phyloP scores from a whole-genome alignment of 2,888 invertebrate genomes.

The Epinotia demarniana region DNA sequence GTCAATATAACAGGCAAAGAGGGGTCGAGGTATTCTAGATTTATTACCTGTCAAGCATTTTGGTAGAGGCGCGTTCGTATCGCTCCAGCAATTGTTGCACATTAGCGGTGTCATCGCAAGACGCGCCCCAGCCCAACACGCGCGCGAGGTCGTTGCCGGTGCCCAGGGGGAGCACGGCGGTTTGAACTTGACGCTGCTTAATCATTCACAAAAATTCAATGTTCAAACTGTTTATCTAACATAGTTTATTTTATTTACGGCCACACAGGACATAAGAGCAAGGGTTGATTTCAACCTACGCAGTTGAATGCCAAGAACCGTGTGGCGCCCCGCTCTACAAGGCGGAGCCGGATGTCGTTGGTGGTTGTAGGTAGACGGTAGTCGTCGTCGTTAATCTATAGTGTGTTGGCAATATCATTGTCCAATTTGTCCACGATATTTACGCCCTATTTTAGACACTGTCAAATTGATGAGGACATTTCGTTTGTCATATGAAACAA shows the following conservation, averaged over 20 bases:
- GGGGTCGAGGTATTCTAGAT: not conserved
- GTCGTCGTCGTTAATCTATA: too few relatives aligned
- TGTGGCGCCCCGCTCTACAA: too few relatives aligned
- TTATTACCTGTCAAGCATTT: slow-evolving; percentile 95
- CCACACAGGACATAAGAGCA: not conserved
- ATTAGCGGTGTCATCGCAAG: slow-evolving; percentile 97
- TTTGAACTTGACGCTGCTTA: slow-evolving; percentile 94
- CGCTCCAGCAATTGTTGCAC: slow-evolving; percentile 95
- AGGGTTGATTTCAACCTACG: not conserved
- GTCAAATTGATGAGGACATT: too few relatives aligned
- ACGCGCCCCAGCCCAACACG: slow-evolving; percentile 98
- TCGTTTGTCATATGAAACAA: too few relatives aligned
- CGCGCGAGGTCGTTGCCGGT: slow-evolving; percentile 98
- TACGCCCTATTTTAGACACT: too few relatives aligned
- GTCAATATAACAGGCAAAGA: too few relatives aligned
- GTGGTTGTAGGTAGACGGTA: too few relatives aligned
- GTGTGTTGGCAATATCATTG: too few relatives aligned
- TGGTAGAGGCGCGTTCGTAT: slow-evolving; percentile 98
- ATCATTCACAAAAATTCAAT: slow-evolving; percentile 29
- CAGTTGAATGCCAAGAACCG: too few relatives aligned
- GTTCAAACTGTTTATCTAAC: slow-evolving; percentile 5
- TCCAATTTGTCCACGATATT: too few relatives aligned
- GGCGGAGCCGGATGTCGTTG: too few relatives aligned
- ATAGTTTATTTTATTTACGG: not conserved
- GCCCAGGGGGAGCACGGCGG: slow-evolving; percentile 97